Percentiles rank a stretch among this genome's conserved stretches.
Evolutionary conservation across 2,888 invertebrate genomes (phyloP).

Genomic region (Gisinianus flammeolus): DNA sequence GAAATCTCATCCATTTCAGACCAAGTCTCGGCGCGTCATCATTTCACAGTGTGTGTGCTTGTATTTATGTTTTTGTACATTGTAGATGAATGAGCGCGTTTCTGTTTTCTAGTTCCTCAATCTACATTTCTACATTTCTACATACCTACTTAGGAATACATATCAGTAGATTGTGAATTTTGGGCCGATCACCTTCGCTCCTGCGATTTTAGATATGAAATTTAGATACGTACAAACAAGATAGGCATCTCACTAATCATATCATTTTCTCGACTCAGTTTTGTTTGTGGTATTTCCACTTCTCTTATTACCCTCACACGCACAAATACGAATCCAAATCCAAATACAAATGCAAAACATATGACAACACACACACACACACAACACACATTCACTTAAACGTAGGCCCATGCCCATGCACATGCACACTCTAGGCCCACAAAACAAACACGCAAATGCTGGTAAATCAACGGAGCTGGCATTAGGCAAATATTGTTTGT

Average conservation of each 20-base stretch:
- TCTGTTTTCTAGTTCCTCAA: too few species aligned
- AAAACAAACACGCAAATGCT: background rate
- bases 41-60: too few species aligned
- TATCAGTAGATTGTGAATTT: too few species aligned
- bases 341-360: background rate
- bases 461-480: background rate
- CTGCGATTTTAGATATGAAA: too few species aligned
- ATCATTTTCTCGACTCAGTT: slow-evolving; percentile 13
- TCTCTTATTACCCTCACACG: slow-evolving; percentile 21
- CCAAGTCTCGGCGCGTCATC: too few species aligned
- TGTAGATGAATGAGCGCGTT: too few species aligned
- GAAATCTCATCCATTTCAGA: too few species aligned
- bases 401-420: too few species aligned
- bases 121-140: background rate
- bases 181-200: background rate
- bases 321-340: background rate
- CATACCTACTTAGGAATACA: background rate
- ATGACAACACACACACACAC: background rate
- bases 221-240: background rate
- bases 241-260: slow-evolving; percentile 35
- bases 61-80: too few species aligned
- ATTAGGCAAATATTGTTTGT: background rate
- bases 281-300: slow-evolving; percentile 1
- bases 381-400: background rate
- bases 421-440: too few species aligned